Evolutionary conservation across 2,113 vertebrate genomes (phyloP), one percentile per base, ranked within the genome.

Genomic region (Saccopteryx leptura): DNA sequence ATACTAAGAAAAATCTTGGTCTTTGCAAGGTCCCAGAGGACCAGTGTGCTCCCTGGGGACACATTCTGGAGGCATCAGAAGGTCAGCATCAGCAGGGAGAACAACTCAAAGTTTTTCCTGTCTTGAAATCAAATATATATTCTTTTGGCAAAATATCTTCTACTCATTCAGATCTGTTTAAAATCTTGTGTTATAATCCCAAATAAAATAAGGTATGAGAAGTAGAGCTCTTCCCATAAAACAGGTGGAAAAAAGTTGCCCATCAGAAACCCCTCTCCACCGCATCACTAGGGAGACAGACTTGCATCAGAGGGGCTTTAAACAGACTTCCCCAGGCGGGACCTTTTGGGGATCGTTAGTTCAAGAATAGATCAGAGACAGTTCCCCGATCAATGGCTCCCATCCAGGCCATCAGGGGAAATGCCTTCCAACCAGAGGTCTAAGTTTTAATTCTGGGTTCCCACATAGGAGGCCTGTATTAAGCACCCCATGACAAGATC

Each of bases 41-140:
- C 60, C 31, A 46, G 0, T 54, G 68, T 78, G 78, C 33, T 9
- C 24, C 2, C 0, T 58, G 19, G 7, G 39, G 21, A 68, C 23
- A 82, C 1, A 33, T 33, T 61, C 31, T 60, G 23, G 63, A 71
- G 18, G 8, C 69, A 9, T 48, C 28, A 19, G 81, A 68, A n/a
- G n/a, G 46, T 52, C 48, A 65, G 8, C 11, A 8, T 26, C 28
- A 83, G 56, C 71, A 5, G 4, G 15, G n/a, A 58, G 17, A 81
- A 21, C 39, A 52, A n/a, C 48, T 63, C 26, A 6, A 48, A 81
- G 26, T 1, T 52, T 65, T 88, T 74, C 58, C 65, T 82, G 17
- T 79, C 71, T 90, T 80, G 33, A 81, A 33, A 93, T 68, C 69
- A 90, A 65, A 74, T 71, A 19, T 23, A 5, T 81, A 56, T 85